Evolutionary conservation across 2,113 vertebrate species (phyloP).

Genomic region (Indicator maculatus): DNA sequence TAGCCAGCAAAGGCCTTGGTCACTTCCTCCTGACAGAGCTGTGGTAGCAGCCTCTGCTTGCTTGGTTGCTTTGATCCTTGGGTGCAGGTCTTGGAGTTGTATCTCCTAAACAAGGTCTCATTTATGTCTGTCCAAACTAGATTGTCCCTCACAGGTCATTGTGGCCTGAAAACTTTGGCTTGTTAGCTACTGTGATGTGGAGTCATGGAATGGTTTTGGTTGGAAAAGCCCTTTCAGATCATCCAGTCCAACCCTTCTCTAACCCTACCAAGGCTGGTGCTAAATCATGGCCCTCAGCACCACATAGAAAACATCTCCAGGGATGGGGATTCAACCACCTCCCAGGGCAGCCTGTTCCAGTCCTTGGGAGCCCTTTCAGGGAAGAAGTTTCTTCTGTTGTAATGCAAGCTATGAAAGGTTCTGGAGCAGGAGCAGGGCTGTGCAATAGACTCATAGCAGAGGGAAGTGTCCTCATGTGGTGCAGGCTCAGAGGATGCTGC

Average conservation of each 20-base stretch:
- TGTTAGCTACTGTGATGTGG: neutral
- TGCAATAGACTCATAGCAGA: neutral
- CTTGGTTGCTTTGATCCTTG: neutral
- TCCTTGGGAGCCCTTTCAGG: too few relatives aligned
- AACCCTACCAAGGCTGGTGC: too few relatives aligned
- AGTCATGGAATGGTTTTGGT: too few relatives aligned
- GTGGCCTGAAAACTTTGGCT: neutral
- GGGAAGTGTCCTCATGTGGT: neutral
- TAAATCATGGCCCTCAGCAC: too few relatives aligned
- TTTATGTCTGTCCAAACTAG: neutral
- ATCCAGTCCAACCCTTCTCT: too few relatives aligned
- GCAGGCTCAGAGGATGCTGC: neutral
- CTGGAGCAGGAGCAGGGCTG: neutral
- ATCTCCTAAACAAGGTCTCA: neutral
- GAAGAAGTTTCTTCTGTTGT: too few relatives aligned
- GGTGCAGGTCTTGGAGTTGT: neutral
- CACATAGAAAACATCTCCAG: too few relatives aligned
- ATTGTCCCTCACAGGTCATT: neutral
- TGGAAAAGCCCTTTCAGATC: too few relatives aligned
- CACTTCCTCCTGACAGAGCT: neutral
- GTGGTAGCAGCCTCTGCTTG: too few relatives aligned
- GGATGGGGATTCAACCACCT: too few relatives aligned
- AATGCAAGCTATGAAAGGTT: neutral
- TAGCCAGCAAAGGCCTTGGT: neutral
- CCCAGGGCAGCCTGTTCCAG: too few relatives aligned